Conservation (phyloP, 2,113 vertebrate genomes). For the Toxostoma redivivum region DNA sequence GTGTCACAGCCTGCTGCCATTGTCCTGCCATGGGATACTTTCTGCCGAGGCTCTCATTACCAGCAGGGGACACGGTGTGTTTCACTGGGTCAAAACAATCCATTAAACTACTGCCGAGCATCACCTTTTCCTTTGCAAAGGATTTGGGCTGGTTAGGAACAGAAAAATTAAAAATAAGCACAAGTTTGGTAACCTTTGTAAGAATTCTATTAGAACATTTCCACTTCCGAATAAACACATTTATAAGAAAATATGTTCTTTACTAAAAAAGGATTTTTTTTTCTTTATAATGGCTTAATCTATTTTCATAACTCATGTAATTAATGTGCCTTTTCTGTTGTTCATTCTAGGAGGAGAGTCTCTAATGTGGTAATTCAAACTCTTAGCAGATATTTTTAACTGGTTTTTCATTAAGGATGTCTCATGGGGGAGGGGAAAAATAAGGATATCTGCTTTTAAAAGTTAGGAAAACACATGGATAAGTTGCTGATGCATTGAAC, state of each 20-base stretch:
- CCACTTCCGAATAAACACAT: background rate
- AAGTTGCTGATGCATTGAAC: background rate
- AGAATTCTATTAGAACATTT: background rate
- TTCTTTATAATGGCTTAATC: background rate
- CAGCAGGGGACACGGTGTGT: background rate
- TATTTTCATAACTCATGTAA: constrained; percentile 6
- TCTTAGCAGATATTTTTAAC: background rate
- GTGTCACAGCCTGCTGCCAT: background rate
- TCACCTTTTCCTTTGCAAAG: background rate
- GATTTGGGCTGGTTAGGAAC: background rate
- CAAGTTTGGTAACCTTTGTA: background rate
- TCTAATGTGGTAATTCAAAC: background rate
- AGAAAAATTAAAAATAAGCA: background rate
- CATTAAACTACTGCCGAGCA: background rate
- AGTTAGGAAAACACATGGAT: background rate
- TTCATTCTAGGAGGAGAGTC: background rate
- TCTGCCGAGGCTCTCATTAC: constrained; percentile 34
- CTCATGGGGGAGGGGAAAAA: background rate
- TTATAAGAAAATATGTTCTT: background rate
- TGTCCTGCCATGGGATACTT: constrained; percentile 25
- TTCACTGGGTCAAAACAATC: constrained; percentile 14
- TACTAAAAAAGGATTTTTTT: background rate
- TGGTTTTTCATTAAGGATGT: background rate
- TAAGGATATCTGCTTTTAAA: background rate
- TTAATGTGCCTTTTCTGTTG: background rate